Base-by-base conservation (phyloP, 2,797 vertebrate species). In the Borostomias antarcticus region DNA sequence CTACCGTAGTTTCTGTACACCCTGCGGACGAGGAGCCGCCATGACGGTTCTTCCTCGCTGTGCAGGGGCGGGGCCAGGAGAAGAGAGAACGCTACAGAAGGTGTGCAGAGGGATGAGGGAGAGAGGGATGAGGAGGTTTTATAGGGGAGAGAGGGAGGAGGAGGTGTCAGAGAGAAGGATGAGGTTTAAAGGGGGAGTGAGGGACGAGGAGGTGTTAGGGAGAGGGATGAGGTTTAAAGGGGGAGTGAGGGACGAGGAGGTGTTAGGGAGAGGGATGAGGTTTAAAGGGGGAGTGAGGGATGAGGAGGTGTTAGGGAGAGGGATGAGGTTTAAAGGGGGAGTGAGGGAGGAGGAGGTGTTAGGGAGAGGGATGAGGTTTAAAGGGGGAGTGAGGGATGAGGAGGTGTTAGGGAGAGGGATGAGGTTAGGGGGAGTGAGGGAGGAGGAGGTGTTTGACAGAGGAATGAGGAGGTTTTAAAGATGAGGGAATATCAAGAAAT, bases 41-140 rank as follows among this genome's bases (percentile, higher is more conserved):
- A 76, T 21, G 30, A 75, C 81, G 84, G 87, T 90, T 89, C 82
- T 74, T 69, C 64, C 68, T 47, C 80, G 79, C 82, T 67, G 23
- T 60, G 76, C 58, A 47, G 61, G 59, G 47, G 19, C 2, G 0
- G 51, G 57, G 58, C 21, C 28, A 4, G 40, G 58, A 54, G 62
- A 43, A 19, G 15, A 47, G 58, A 47, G 25, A 4, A 32, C 35
- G 29, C 17, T 19, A 59, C 52, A 48, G 47, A 51, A 21, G 11
- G 58, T 60, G 37, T 54, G 64, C 29, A 43, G 58, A 59, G 69
- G 4, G 66, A 62, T 52, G 43, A 68, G 67, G 62, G 58, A 48
- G 48, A 50, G 19, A 6, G 33, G 48, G 30, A 19, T 28, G 64
- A 54, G 40, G 48, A 19, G 13, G 61, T 57, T 25, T 1, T 37